phyloP scores from a whole-genome alignment of 2,888 invertebrate species.

The Melanophora roralis region DNA sequence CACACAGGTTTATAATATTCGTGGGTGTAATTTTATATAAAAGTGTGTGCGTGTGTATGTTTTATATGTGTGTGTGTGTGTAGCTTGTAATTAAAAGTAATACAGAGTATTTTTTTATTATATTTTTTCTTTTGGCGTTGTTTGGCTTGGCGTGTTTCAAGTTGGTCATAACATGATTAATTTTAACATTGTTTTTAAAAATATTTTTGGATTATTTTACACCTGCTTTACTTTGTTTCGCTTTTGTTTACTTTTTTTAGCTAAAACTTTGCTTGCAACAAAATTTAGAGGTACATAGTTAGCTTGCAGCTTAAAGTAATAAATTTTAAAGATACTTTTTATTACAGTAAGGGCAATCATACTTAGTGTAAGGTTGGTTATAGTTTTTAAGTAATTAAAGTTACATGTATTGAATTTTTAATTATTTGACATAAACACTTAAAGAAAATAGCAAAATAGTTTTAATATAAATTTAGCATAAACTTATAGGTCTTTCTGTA shows the following conservation, averaged over 20 bases:
- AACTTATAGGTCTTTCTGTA: too few relatives aligned
- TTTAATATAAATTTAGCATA: too few relatives aligned
- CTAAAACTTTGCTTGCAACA: neutral
- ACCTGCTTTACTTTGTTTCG: constrained; percentile 27
- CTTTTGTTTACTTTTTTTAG: neutral
- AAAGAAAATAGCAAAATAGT: too few relatives aligned
- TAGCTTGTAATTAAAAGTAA: constrained; percentile 35
- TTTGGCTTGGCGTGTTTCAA: constrained; percentile 31
- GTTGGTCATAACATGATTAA: constrained; percentile 48
- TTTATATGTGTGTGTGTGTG: neutral
- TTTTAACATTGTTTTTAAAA: constrained; percentile 11
- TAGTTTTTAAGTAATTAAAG: too few relatives aligned
- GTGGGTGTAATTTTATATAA: neutral
- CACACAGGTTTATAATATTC: neutral
- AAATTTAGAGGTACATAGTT: neutral
- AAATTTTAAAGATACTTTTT: neutral
- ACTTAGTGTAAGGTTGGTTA: too few relatives aligned
- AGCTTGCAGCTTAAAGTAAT: neutral
- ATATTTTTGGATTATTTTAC: constrained; percentile 19
- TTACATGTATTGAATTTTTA: too few relatives aligned
- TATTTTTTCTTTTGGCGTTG: constrained; percentile 8
- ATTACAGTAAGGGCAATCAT: too few relatives aligned
- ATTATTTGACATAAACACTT: too few relatives aligned
- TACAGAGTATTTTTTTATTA: neutral
- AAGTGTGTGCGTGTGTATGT: neutral